phyloP scores from a whole-genome alignment of 2,113 vertebrate genomes.

The Scytalopus superciliaris region DNA sequence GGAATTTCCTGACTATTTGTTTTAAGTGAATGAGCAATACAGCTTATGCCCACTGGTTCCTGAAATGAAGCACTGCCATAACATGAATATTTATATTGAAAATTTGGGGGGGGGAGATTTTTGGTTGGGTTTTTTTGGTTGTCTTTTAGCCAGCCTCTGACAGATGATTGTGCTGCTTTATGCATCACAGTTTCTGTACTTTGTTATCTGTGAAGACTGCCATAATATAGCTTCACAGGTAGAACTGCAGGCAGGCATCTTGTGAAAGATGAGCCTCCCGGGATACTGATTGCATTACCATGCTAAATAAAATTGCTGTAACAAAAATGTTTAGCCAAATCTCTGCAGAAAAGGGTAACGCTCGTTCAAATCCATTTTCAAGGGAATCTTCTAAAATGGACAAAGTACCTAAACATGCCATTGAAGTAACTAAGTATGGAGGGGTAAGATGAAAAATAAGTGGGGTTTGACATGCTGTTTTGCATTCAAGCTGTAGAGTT shows the following conservation, averaged over 20 bases:
- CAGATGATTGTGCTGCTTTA: background rate
- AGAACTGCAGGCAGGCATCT: background rate
- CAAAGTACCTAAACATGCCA: background rate
- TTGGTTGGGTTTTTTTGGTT: background rate
- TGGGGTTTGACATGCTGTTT: background rate
- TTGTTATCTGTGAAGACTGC: background rate
- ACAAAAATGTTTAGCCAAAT: conserved; percentile 39
- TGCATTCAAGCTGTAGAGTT: background rate
- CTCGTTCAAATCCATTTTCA: conserved; percentile 15
- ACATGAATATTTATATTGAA: conserved; percentile 12
- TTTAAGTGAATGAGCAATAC: conserved; percentile 65
- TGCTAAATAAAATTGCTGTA: conserved; percentile 41
- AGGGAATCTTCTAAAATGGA: background rate
- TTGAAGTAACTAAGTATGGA: background rate
- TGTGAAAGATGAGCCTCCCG: conserved; percentile 4
- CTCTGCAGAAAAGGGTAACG: background rate
- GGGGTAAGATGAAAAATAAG: background rate
- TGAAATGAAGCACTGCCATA: conserved; percentile 42
- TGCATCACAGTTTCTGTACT: background rate
- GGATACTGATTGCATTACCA: conserved; percentile 26
- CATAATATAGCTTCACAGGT: background rate
- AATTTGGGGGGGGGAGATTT: background rate
- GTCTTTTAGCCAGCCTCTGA: background rate
- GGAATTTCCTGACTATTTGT: conserved; percentile 64
- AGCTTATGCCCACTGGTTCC: conserved; percentile 50